Conservation (phyloP, 1,140 invertebrate species). For the Lysiphlebus fabarum region DNA sequence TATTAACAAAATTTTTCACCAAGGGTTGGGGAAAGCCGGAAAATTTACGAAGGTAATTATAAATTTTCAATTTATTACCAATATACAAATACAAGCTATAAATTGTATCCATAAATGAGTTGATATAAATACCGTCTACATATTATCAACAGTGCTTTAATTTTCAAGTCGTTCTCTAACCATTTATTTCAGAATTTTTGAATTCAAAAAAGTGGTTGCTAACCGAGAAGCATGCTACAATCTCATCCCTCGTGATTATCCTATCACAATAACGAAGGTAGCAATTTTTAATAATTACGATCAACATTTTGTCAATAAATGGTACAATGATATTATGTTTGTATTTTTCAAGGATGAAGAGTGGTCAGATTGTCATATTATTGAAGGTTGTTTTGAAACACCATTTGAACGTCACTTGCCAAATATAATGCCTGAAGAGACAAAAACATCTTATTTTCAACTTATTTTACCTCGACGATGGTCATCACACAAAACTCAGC, state of each 20-base stretch:
- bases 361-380: slow-evolving; percentile 68
- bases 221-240: slow-evolving; percentile 78
- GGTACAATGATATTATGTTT: slow-evolving; percentile 18
- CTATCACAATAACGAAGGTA: slow-evolving; percentile 87
- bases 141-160: background rate
- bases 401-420: slow-evolving; percentile 82
- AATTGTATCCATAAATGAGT: background rate
- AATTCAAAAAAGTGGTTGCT: slow-evolving; percentile 84
- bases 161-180: background rate
- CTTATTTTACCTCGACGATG: slow-evolving; percentile 81
- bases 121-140: background rate
- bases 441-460: slow-evolving; percentile 80
- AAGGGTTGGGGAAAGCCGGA: slow-evolving; percentile 96
- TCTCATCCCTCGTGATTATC: slow-evolving; percentile 78
- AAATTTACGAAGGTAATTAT: slow-evolving; percentile 74
- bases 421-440: slow-evolving; percentile 80
- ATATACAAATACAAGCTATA: background rate
- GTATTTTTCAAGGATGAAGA: slow-evolving; percentile 70
- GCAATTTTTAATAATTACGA: slow-evolving; percentile 28
- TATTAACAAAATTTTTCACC: slow-evolving; percentile 91
- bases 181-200: slow-evolving; percentile 70
- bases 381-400: slow-evolving; percentile 87
- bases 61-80: background rate
- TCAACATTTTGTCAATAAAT: no score
- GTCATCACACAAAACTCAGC: slow-evolving; percentile 67